Percentiles rank a stretch among this genome's conserved stretches.
These are phyloP conservation scores for Dilophus febrilis DNA, from an alignment of 2,888 invertebrate species.

Conservation along the genomic window DNA sequence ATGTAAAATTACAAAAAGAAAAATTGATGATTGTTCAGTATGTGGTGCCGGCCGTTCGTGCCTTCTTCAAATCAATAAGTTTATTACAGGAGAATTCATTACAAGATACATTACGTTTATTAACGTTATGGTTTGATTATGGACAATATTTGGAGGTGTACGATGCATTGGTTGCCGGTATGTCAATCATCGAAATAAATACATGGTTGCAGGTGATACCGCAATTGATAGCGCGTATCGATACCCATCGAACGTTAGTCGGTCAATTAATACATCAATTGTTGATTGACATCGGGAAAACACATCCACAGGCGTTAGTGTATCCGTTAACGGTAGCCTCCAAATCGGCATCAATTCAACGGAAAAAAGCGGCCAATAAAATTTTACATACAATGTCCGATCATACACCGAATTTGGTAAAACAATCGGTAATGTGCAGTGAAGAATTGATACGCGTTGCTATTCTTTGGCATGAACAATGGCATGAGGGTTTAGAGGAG, in stretches of 20 bases:
- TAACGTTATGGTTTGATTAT: conserved; percentile 97
- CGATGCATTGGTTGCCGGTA: conserved; percentile 82
- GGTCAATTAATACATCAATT: conserved; percentile 83
- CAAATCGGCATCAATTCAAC: conserved; percentile 72
- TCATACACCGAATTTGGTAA: conserved; percentile 78
- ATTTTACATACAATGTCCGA: conserved; percentile 92
- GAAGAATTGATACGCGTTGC: conserved; percentile 96
- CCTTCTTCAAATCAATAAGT: conserved; percentile 90
- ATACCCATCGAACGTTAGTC: conserved; percentile 77
- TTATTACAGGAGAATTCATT: conserved; percentile 82
- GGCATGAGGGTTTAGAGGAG: conserved; percentile 96
- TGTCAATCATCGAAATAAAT: conserved; percentile 86
- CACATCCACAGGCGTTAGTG: conserved; percentile 93
- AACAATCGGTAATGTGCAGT: conserved; percentile 90
- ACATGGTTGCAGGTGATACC: conserved; percentile 99
- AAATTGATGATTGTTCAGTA: conserved; percentile 41
- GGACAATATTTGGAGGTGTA: conserved; percentile 88
- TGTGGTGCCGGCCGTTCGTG: conserved; percentile 86
- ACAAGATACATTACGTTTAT: conserved; percentile 86
- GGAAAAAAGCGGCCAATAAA: conserved; percentile 83
- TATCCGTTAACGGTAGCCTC: conserved; percentile 96
- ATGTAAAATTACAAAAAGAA: conserved; percentile 21
- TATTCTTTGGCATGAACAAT: conserved; percentile 98
- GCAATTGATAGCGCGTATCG: conserved; percentile 94
- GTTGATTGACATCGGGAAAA: conserved; percentile 90